Evolutionary conservation across 1,140 invertebrate species (phyloP), one percentile per base, ranked within the genome.

Genomic region (Chionoecetes opilio): DNA sequence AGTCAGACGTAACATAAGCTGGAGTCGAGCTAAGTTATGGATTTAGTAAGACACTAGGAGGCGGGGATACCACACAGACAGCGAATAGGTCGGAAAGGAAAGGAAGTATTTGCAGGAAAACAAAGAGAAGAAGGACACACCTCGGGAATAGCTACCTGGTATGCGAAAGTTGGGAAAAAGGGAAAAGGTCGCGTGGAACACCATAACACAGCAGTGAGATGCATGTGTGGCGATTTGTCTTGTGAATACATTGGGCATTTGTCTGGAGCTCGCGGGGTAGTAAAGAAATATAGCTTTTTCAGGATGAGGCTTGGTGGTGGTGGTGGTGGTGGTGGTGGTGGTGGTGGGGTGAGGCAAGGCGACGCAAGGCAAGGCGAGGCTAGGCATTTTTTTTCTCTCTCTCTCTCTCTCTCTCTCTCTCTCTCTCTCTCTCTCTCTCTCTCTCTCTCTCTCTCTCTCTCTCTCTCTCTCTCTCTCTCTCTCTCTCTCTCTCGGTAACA

Each of bases 231-330:
- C 63, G 21, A 75, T 75, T n/a, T n/a, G 63, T 75, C 63, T 75
- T 75, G 63, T n/a, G 63, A 26, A n/a, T n/a, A 75, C 63, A 75
- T n/a, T n/a, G 63, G n/a, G 63, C n/a, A 75, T 75, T 75, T 75
- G 63, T 75, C 63, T n/a, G 63, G 0, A 26, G 63, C 63, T 1
- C 63, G 26, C 11, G 21, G 21, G 46, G 46, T 1, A 53, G 46
- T 53, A 9, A 53, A 53, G 46, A 53, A 53, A 53, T 53, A 53
- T 53, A 17, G 46, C 46, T 53, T 53, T 53, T 53, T 53, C 46
- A 14, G 9, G 46, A 9, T 53, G 46, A 53, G 21, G 46, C 11
- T 14, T 14, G 9, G 46, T 53, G 46, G 46, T 14, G 9, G 46
- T 53, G n/a, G n/a, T n/a, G n/a, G n/a, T n/a, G n/a, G n/a, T n/a